Evolutionary conservation across 2,113 vertebrate genomes (phyloP).

Genomic region (Raja brachyura): DNA sequence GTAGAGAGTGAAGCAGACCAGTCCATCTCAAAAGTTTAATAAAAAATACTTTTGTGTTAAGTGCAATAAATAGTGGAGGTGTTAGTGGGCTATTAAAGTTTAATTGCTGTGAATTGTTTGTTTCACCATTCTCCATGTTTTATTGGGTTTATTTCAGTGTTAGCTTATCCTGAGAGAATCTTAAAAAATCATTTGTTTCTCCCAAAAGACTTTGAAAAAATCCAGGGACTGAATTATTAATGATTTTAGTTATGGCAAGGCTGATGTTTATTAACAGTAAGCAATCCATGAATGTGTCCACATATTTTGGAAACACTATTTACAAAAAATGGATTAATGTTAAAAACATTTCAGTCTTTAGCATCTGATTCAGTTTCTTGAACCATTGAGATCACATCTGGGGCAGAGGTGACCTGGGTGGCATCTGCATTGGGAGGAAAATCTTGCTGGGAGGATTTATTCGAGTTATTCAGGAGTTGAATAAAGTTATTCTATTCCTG

Average conservation of each 20-base stretch:
- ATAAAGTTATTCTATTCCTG: too few relatives aligned
- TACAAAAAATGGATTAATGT: neutral
- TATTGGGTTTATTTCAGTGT: neutral
- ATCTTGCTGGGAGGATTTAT: too few relatives aligned
- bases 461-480: too few relatives aligned
- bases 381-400: neutral
- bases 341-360: neutral
- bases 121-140: neutral
- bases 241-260: neutral
- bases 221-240: neutral
- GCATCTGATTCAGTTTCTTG: neutral
- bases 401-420: too few relatives aligned
- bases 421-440: too few relatives aligned
- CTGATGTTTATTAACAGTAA: conserved; percentile 1
- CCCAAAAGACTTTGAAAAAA: neutral
- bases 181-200: neutral
- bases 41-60: neutral
- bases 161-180: neutral
- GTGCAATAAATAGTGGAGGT: neutral
- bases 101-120: neutral
- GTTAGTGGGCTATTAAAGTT: neutral
- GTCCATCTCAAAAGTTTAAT: neutral
- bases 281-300: neutral
- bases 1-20: neutral
- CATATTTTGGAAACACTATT: neutral